A percentile compares a stretch with the other conserved stretches of the same genome.
Evolutionary conservation across 1,140 invertebrate species (phyloP).

Genomic region (Meloidogyne hapla): DNA sequence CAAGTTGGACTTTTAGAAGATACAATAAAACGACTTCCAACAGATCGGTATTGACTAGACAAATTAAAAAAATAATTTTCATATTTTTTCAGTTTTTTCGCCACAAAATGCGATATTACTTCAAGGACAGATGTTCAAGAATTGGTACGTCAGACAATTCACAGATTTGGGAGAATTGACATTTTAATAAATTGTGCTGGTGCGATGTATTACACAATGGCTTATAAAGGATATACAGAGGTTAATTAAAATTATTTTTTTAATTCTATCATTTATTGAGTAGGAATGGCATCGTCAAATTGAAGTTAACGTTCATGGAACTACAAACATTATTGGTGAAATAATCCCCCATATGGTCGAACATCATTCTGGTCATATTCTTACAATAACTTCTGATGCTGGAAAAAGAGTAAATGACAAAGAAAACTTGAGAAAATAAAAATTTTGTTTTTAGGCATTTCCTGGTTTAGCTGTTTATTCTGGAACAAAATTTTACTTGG

Average conservation of each 20-base stretch:
- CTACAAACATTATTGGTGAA: slow-evolving; percentile 66
- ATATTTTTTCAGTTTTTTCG: slow-evolving; percentile 22
- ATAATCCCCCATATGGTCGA: slow-evolving; percentile 66
- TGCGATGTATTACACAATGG: slow-evolving; percentile 66
- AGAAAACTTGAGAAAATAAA: not conserved
- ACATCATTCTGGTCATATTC: slow-evolving; percentile 65
- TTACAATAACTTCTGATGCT: slow-evolving; percentile 67
- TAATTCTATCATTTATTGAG: not conserved
- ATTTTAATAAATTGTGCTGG: slow-evolving; percentile 67
- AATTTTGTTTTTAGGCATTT: slow-evolving; percentile 63
- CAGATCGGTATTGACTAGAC: slow-evolving; percentile 17
- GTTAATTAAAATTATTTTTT: slow-evolving; percentile 13
- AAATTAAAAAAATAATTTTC: slow-evolving; percentile 3
- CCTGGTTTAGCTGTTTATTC: slow-evolving; percentile 67
- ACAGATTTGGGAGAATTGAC: slow-evolving; percentile 65
- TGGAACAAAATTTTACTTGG: slow-evolving; percentile 67
- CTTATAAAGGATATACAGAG: slow-evolving; percentile 65
- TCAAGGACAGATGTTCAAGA: slow-evolving; percentile 38
- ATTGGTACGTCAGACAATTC: slow-evolving; percentile 32
- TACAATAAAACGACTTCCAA: not conserved
- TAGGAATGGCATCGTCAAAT: slow-evolving; percentile 65
- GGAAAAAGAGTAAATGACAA: slow-evolving; percentile 65
- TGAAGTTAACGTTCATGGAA: slow-evolving; percentile 66
- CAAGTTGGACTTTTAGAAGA: slow-evolving; percentile 40
- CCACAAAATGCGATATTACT: slow-evolving; percentile 51